Base-by-base conservation (phyloP, 1,140 invertebrate species). In the Rhizoglyphus robini region DNA sequence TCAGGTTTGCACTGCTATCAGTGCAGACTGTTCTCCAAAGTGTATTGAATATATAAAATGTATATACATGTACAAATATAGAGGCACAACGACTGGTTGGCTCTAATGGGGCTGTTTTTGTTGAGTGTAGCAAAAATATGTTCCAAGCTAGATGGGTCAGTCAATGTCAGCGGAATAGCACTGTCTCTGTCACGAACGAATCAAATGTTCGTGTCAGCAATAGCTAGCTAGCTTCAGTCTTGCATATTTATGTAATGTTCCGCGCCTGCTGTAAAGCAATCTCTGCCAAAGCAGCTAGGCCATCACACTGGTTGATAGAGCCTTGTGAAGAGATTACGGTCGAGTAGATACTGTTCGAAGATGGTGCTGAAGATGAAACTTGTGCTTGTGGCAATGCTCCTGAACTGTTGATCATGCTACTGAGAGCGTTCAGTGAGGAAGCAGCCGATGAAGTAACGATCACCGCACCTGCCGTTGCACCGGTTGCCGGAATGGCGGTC, bases 221-320 rank as follows among this genome's bases (percentile, higher is more conserved):
- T n/a, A n/a, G n/a, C n/a, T n/a, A n/a, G n/a, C n/a, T n/a, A n/a
- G n/a, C n/a, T n/a, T n/a, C n/a, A n/a, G n/a, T n/a, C n/a, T n/a
- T n/a, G n/a, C n/a, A n/a, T n/a, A n/a, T n/a, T 18, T 41, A 41
- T 41, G 8, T 41, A 18, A 11, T 41, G 36, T 41, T 41, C 36
- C 8, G 18, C 18, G 46, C 46, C 15, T 67, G 66, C 20, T 57
- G 47, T 8, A 67, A 38, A 25, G 66, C 66, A 32, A 67, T 41
- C 46, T 67, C 66, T 8, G 66, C 66, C n/a, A 67, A 47, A 46
- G 66, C 61, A 13, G 46, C 34, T 23, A 67, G 46, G 23, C 61
- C 61, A 46, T 67, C 66, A 46, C 66, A 65, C 38, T 61, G 36
- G 20, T 57, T 41, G 23, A 63, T 36, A 1, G 41, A 48, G 32